Evolutionary conservation across 2,113 vertebrate genomes (phyloP).

Genomic region (Otus sunia): DNA sequence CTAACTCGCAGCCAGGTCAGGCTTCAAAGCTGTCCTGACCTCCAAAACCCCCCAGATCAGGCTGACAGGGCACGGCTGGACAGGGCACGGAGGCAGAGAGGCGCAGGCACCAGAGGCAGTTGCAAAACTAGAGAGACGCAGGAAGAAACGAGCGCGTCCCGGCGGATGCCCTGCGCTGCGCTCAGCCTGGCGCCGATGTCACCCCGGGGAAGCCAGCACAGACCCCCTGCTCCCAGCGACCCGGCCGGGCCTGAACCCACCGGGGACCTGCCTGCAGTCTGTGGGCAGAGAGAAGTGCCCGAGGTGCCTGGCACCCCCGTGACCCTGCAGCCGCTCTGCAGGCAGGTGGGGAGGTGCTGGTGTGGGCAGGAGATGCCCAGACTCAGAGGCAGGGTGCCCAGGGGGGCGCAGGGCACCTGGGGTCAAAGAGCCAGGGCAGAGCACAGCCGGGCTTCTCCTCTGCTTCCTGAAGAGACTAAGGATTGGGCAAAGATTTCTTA

Average conservation of each 20-base stretch:
- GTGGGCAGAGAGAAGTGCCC: neutral
- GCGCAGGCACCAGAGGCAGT: accelerated
- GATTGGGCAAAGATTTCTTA: neutral
- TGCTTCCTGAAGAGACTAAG: neutral
- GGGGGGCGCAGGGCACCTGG: neutral
- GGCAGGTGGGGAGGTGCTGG: too few species aligned
- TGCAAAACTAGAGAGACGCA: accelerated
- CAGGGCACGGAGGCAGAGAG: neutral
- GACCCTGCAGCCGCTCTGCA: neutral
- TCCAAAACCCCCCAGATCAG: neutral
- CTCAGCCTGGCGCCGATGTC: neutral
- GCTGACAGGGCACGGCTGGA: neutral
- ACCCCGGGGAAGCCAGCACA: neutral
- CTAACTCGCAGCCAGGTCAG: accelerated
- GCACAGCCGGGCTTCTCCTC: neutral
- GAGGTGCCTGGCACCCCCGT: neutral
- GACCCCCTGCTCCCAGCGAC: neutral
- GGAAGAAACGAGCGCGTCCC: neutral
- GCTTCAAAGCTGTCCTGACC: neutral
- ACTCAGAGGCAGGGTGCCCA: too few species aligned
- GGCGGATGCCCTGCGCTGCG: accelerated
- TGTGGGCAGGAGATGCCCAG: neutral
- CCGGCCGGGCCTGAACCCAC: neutral
- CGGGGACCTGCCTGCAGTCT: neutral
- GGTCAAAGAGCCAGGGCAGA: neutral